These are phyloP conservation scores for Poliocrania exsul DNA, from an alignment of 2,797 vertebrate species.

Conservation along the genomic window DNA sequence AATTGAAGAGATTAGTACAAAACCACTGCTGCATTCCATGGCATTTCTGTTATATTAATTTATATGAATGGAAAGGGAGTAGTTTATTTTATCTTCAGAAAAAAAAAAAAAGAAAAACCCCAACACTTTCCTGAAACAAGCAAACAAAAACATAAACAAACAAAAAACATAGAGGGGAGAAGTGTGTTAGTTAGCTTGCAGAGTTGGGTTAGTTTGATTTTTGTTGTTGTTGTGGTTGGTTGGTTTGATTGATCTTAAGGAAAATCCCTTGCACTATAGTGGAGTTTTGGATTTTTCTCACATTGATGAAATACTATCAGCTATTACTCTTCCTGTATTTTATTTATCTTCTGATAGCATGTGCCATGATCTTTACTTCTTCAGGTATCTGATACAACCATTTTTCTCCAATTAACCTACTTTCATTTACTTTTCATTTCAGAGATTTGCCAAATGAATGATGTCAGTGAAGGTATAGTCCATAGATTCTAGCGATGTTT, in stretches of 20 bases:
- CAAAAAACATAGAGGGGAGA: not conserved
- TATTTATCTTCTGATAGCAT: not conserved
- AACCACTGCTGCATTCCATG: not conserved
- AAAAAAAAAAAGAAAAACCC: not conserved
- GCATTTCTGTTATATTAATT: not conserved
- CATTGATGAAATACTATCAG: not conserved
- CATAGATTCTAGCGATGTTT: not conserved
- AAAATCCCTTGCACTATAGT: not conserved
- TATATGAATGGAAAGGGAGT: not conserved
- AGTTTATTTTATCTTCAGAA: not conserved
- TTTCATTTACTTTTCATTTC: not conserved
- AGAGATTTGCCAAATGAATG: not conserved
- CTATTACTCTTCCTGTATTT: not conserved
- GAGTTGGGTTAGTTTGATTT: not conserved
- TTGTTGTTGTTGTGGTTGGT: too few relatives aligned
- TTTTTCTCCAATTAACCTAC: not conserved
- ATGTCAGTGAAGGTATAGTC: not conserved
- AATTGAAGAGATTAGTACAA: not conserved
- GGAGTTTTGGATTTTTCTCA: not conserved
- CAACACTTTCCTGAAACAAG: not conserved
- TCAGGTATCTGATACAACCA: not conserved
- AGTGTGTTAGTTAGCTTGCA: fast-evolving
- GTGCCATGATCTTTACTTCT: not conserved
- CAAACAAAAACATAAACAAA: not conserved
- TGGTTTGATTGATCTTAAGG: not conserved